A percentile compares a stretch with the other conserved stretches of the same genome.
Conservation (phyloP, 2,797 vertebrate genomes). For the Melopsittacus undulatus region DNA sequence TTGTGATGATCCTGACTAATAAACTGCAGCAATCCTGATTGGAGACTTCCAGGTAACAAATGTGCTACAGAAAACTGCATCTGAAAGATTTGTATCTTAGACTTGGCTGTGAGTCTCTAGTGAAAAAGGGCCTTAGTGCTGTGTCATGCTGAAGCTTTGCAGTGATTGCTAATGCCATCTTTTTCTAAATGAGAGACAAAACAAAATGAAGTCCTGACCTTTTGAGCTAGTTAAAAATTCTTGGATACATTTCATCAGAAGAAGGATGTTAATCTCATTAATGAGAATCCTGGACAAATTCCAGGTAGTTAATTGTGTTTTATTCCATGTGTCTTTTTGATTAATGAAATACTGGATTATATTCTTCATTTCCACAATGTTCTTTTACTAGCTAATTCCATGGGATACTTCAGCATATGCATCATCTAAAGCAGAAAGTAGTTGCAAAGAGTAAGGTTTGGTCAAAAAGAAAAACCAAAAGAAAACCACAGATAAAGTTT, state of each 20-base stretch:
- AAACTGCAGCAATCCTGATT: not conserved
- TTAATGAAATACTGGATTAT: not conserved
- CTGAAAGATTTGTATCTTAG: not conserved
- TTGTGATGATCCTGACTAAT: not conserved
- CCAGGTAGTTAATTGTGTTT: slow-evolving; percentile 2
- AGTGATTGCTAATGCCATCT: not conserved
- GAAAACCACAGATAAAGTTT: not conserved
- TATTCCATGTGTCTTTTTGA: not conserved
- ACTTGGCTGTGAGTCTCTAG: not conserved
- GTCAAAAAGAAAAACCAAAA: not conserved
- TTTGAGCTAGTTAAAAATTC: not conserved
- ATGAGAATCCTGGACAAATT: slow-evolving; percentile 14
- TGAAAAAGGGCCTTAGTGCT: not conserved
- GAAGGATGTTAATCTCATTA: slow-evolving; percentile 8
- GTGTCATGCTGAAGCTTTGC: not conserved
- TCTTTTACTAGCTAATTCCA: not conserved
- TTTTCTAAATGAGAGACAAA: not conserved
- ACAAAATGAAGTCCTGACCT: not conserved
- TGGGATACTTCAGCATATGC: not conserved
- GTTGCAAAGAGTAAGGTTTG: not conserved
- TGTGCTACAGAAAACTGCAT: not conserved
- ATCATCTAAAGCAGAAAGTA: not conserved
- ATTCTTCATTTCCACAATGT: not conserved
- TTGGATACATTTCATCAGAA: not conserved
- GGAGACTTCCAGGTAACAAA: not conserved